Percentiles rank a stretch among this genome's conserved stretches.
Evolutionary conservation across 2,113 vertebrate genomes (phyloP).

Genomic region (Nibea albiflora): DNA sequence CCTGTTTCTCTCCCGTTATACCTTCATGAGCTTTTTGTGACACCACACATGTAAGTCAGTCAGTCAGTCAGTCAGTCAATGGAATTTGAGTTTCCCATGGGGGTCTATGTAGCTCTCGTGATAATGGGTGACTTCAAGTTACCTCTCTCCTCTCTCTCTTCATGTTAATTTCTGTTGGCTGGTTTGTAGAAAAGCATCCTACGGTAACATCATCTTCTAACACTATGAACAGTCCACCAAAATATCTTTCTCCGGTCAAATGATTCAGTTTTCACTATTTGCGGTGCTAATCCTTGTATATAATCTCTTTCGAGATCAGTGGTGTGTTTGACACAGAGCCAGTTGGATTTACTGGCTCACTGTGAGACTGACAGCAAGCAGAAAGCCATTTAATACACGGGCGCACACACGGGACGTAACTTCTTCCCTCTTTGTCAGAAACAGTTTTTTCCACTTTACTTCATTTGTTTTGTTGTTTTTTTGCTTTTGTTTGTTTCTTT

Average conservation of each 20-base stretch:
- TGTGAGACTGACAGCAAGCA: neutral
- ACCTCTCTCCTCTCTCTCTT: neutral
- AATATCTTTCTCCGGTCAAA: neutral
- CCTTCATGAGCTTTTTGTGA: no score
- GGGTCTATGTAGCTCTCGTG: neutral
- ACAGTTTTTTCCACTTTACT: neutral
- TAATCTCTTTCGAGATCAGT: neutral
- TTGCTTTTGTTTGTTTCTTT: neutral
- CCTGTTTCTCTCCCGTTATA: no score
- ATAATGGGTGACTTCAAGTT: neutral
- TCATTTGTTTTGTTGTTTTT: slow-evolving; percentile 3
- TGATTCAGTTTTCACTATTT: neutral
- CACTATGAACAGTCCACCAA: neutral
- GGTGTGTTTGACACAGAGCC: neutral
- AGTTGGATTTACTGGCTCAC: neutral
- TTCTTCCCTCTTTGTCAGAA: neutral
- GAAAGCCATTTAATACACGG: neutral
- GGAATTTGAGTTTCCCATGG: no score
- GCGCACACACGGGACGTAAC: neutral
- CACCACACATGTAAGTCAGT: no score
- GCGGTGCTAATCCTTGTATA: neutral
- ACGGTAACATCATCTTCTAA: neutral
- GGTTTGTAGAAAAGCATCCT: neutral
- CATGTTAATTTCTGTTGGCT: neutral
- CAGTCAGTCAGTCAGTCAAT: no score